Evolutionary conservation across 1,140 invertebrate species (phyloP).

Genomic region (Leptinotarsa texana): DNA sequence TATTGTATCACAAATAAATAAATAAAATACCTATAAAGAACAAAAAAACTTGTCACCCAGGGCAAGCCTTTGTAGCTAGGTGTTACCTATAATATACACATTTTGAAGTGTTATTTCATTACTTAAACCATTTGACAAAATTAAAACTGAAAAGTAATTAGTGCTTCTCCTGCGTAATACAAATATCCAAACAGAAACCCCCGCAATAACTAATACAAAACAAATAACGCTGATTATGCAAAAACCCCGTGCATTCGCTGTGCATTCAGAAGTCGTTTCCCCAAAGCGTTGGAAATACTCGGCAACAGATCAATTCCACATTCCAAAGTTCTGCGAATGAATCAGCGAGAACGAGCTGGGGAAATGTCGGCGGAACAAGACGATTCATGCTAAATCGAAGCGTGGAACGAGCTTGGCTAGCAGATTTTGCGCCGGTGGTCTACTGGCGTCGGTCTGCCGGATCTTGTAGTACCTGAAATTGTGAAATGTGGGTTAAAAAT

Average conservation of each 20-base stretch:
- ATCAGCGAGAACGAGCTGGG: not conserved
- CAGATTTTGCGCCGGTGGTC: not conserved
- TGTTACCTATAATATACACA: too few relatives aligned
- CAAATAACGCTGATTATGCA: not conserved
- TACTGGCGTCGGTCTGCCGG: not conserved
- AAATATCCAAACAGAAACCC: not conserved
- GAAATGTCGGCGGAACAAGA: not conserved
- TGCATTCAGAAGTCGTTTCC: not conserved
- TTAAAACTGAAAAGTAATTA: too few relatives aligned
- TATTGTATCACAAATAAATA: too few relatives aligned
- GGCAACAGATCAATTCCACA: not conserved
- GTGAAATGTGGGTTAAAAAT: not conserved
- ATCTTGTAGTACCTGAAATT: not conserved
- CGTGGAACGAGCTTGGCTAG: not conserved
- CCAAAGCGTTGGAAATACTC: not conserved
- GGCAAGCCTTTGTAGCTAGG: too few relatives aligned
- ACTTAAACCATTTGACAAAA: too few relatives aligned
- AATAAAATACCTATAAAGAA: too few relatives aligned
- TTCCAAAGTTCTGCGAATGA: not conserved
- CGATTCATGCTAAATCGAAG: not conserved
- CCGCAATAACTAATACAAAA: not conserved
- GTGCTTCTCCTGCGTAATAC: too few relatives aligned
- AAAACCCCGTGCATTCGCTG: not conserved
- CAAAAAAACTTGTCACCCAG: too few relatives aligned
- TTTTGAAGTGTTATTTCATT: too few relatives aligned